Percentiles rank a stretch among this genome's conserved stretches.
Evolutionary conservation across 1,140 invertebrate species (phyloP).

Genomic region (Eciton burchellii): DNA sequence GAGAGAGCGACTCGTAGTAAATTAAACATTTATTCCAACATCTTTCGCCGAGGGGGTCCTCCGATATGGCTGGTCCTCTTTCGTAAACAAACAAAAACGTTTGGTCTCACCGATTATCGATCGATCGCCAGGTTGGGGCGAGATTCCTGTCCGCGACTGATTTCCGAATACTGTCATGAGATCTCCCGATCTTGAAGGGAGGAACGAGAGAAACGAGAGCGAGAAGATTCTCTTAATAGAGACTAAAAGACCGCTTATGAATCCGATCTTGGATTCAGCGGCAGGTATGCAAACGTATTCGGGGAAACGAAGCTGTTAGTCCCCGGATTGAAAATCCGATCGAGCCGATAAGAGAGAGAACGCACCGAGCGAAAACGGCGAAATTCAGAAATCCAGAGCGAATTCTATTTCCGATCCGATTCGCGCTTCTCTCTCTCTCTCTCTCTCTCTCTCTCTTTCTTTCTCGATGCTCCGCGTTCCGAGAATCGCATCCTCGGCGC

Average conservation of each 20-base stretch:
- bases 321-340: constrained; percentile 1
- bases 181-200: no score
- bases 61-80: neutral
- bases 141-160: constrained; percentile 24
- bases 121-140: neutral
- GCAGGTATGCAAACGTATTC: neutral
- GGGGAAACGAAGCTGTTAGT: constrained; percentile 24
- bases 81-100: constrained; percentile 36
- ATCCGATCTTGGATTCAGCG: neutral
- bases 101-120: constrained; percentile 35
- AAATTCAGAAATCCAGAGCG: constrained; percentile 24
- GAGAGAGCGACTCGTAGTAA: constrained; percentile 48
- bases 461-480: neutral
- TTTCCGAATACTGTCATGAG: neutral
- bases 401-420: constrained; percentile 1
- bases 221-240: neutral
- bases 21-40: constrained; percentile 66
- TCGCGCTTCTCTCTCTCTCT: neutral
- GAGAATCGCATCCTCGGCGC: neutral
- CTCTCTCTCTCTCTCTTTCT: neutral
- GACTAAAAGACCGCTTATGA: neutral
- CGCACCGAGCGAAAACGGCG: neutral
- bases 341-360: neutral
- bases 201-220: neutral
- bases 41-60: neutral